Base-by-base conservation (phyloP, 35 echinoderm and acorn worm species). In the Patiria miniata region DNA sequence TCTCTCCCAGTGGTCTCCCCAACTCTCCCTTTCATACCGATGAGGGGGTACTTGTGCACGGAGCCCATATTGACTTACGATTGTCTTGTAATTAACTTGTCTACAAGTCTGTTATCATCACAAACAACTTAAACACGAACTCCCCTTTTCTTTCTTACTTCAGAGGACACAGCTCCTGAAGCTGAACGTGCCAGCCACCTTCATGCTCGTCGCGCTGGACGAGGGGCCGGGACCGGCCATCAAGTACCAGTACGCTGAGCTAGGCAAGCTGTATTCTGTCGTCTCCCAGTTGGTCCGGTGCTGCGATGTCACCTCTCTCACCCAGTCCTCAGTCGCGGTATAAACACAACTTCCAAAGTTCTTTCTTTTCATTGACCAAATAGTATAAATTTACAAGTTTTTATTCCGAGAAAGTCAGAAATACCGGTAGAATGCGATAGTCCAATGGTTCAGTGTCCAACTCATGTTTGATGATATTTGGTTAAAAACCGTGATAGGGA, bases 231-330 rank as follows among this genome's bases (percentile, higher is more conserved):
- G 96, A 8, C 96, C 96, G 59, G 89, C 96, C 8, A 99, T 99
- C 90, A 99, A 99, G 83, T 99, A 99, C 90, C 96, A 99, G 83
- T 99, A 99, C 40, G 92, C 96, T 16, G 96, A 99, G 77, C 85
- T 99, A 6, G 93, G 96, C 86, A 99, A 99, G 52, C 83, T 99
- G 21, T 99, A 94, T 77, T 99, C 96, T 2, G 96, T 99, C 15
- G 92, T 99, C 19, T 99, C 96, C 10, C 87, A 92, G 85, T 78
- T 95, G 15, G 90, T 99, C 65, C 76, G 96, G 9, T 94, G 96
- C 60, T 99, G 96, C 84, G 95, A 99, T 76, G 93, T 99, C 52
- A 83, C 89, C 21, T 91, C 96, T 1, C 91, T 87, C 52, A 89
- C 83, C 36, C 93, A 99, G 76, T 91, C 88, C 30, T 99, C 93